Conservation (phyloP, 2,797 vertebrate species). For the Sparus aurata region DNA sequence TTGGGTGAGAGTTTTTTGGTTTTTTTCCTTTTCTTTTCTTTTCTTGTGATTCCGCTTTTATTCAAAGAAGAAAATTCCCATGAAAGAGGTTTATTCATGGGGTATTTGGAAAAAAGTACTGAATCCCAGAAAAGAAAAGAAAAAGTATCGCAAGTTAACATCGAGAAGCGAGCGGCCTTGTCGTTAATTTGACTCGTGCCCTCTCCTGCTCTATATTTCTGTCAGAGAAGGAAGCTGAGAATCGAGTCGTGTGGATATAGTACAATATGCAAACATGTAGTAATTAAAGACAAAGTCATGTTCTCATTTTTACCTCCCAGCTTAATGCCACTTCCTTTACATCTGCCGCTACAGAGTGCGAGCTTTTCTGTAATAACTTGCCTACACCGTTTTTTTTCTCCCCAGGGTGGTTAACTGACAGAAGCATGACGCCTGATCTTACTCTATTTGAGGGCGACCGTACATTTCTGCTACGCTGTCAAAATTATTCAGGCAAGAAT, state of each 20-base stretch:
- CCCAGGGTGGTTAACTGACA: conserved; percentile 4
- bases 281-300: conserved; percentile 16
- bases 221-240: neutral
- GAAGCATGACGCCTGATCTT: conserved; percentile 10
- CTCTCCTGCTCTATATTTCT: neutral
- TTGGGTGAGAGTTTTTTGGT: neutral
- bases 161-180: neutral
- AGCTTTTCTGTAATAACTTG: neutral
- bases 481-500: neutral
- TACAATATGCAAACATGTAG: neutral
- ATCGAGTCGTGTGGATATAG: neutral
- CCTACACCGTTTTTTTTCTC: neutral
- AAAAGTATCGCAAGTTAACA: neutral
- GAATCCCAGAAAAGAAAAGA: neutral
- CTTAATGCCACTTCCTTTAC: neutral
- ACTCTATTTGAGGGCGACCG: neutral
- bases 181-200: neutral
- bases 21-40: neutral
- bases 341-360: neutral
- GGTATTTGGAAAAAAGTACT: neutral
- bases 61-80: conserved; percentile 5
- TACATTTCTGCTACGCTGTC: conserved; percentile 17
- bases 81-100: conserved; percentile 15
- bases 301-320: conserved; percentile 8
- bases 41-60: conserved; percentile 22